phyloP scores from a whole-genome alignment of 2,113 vertebrate genomes.

The Callithrix jacchus region DNA sequence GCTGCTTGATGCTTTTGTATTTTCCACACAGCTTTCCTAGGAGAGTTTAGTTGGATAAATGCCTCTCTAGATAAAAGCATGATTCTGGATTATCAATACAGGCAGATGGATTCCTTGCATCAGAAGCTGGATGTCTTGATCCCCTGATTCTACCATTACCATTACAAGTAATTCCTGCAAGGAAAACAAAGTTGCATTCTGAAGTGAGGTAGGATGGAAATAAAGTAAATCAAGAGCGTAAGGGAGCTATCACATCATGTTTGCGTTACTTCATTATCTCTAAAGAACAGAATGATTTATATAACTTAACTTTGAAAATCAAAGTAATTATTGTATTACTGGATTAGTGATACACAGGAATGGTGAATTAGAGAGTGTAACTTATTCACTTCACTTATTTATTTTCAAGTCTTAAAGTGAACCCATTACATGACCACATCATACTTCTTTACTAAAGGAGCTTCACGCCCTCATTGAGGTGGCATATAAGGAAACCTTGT shows the following conservation, averaged over 20 bases:
- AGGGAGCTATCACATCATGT: background rate
- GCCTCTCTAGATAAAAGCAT: background rate
- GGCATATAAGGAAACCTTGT: background rate
- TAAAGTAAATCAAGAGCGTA: background rate
- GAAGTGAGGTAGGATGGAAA: background rate
- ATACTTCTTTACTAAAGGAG: background rate
- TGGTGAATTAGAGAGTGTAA: background rate
- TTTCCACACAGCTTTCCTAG: background rate
- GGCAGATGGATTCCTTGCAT: background rate
- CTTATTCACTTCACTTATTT: background rate
- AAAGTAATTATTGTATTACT: background rate
- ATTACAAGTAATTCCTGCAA: slow-evolving; percentile 32
- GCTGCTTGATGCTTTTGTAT: background rate
- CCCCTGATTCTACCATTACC: background rate
- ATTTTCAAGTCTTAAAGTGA: background rate
- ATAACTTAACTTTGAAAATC: slow-evolving; percentile 3
- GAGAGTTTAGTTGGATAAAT: slow-evolving; percentile 11
- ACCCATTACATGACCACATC: background rate
- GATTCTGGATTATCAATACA: background rate
- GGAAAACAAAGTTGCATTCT: slow-evolving; percentile 14
- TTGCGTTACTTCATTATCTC: background rate
- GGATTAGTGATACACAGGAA: background rate
- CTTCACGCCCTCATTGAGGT: background rate
- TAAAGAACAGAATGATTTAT: slow-evolving; percentile 18
- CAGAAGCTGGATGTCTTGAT: background rate